Conservation (phyloP, 1,140 invertebrate genomes). For the Yoshiicerus persimilis region DNA sequence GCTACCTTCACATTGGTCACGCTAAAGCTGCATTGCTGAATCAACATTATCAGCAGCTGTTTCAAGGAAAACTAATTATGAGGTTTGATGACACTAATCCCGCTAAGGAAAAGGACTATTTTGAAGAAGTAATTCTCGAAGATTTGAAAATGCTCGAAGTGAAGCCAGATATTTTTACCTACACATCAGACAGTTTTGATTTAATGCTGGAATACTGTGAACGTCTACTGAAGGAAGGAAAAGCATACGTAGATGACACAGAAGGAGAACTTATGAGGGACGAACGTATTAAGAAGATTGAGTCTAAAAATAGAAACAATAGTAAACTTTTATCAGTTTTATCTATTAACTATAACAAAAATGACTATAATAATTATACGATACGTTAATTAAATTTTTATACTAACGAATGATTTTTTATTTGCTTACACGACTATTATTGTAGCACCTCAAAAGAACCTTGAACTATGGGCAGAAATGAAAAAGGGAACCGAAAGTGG, state of each 20-base stretch:
- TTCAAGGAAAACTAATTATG: slow-evolving; percentile 95
- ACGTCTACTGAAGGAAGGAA: slow-evolving; percentile 79
- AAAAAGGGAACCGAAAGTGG: slow-evolving; percentile 76
- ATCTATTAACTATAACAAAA: not conserved
- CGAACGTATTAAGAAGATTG: slow-evolving; percentile 84
- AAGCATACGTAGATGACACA: slow-evolving; percentile 96
- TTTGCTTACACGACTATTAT: slow-evolving; percentile 45
- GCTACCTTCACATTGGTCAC: slow-evolving; percentile 97
- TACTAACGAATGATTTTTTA: too few relatives aligned
- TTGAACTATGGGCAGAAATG: slow-evolving; percentile 95
- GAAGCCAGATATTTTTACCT: slow-evolving; percentile 88
- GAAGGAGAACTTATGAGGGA: slow-evolving; percentile 91
- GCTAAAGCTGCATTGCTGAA: slow-evolving; percentile 98
- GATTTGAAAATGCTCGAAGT: slow-evolving; percentile 90
- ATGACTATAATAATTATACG: too few relatives aligned
- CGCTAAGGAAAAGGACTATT: slow-evolving; percentile 97
- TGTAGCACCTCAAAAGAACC: slow-evolving; percentile 80
- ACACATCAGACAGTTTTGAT: slow-evolving; percentile 98
- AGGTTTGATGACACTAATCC: slow-evolving; percentile 99
- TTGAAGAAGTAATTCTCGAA: slow-evolving; percentile 93
- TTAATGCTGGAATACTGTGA: slow-evolving; percentile 85
- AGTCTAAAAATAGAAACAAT: slow-evolving; percentile 84
- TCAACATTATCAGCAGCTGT: slow-evolving; percentile 92
- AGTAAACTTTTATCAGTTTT: slow-evolving; percentile 57
- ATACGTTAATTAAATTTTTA: not conserved